A percentile compares a stretch with the other conserved stretches of the same genome.
These are phyloP conservation scores for Hemaris fuciformis DNA, from an alignment of 2,888 invertebrate genomes.

Conservation along the genomic window DNA sequence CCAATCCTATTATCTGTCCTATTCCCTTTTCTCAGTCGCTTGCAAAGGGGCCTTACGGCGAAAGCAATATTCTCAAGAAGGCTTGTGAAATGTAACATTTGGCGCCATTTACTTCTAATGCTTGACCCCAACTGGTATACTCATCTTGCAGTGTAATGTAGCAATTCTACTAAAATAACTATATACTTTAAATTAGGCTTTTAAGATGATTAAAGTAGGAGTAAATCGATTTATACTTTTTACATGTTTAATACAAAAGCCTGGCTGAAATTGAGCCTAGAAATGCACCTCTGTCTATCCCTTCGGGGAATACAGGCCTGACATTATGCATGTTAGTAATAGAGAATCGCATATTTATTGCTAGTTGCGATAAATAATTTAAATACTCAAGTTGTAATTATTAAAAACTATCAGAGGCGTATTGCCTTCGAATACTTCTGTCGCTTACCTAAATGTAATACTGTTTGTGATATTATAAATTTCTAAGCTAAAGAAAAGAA, in stretches of 20 bases:
- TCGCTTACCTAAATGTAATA: neutral
- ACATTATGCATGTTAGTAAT: too few species aligned
- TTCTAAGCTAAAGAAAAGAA: neutral
- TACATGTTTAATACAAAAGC: too few species aligned
- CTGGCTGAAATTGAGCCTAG: too few species aligned
- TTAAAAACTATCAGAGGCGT: neutral
- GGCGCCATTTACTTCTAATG: conserved; percentile 36
- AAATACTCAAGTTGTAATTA: too few species aligned
- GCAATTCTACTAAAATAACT: neutral
- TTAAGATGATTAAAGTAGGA: neutral
- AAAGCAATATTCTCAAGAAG: conserved; percentile 35
- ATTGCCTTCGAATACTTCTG: neutral
- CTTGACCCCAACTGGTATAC: conserved; percentile 32
- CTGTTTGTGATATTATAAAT: neutral
- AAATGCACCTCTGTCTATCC: too few species aligned
- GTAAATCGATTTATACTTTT: too few species aligned
- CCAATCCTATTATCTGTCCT: too few species aligned
- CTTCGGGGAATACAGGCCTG: too few species aligned
- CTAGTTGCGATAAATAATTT: too few species aligned
- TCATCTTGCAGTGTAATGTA: neutral
- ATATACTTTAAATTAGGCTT: neutral
- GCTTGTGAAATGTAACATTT: conserved; percentile 42
- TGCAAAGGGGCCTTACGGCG: neutral
- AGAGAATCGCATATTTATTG: too few species aligned
- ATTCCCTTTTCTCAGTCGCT: too few species aligned